phyloP scores from a whole-genome alignment of 2,797 vertebrate genomes.

The Lagodon rhomboides region DNA sequence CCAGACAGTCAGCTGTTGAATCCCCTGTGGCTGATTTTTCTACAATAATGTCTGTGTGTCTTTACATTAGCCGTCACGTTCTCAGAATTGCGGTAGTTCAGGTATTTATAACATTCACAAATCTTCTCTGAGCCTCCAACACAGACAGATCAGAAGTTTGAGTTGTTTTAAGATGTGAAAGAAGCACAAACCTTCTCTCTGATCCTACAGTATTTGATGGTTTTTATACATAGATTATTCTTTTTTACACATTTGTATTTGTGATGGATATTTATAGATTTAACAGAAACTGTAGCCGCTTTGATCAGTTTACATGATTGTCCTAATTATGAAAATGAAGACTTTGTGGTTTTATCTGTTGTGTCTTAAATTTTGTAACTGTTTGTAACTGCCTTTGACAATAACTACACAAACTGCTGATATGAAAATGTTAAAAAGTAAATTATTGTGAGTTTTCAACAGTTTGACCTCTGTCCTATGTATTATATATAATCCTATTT shows the following conservation, averaged over 20 bases:
- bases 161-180: neutral
- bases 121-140: neutral
- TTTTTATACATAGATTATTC: slow-evolving; percentile 26
- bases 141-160: neutral
- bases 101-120: slow-evolving; percentile 2
- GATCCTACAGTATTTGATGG: slow-evolving; percentile 21
- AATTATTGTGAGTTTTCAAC: slow-evolving; percentile 36
- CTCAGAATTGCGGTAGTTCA: slow-evolving; percentile 7
- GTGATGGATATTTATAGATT: slow-evolving; percentile 15
- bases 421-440: slow-evolving; percentile 47
- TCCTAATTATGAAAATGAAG: slow-evolving; percentile 27
- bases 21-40: slow-evolving; percentile 4
- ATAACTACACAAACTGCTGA: slow-evolving; percentile 29
- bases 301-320: slow-evolving; percentile 12
- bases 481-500: neutral
- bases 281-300: slow-evolving; percentile 8
- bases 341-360: slow-evolving; percentile 41
- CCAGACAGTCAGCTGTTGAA: neutral
- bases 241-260: slow-evolving; percentile 57
- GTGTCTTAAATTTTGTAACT: slow-evolving; percentile 66
- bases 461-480: neutral
- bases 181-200: slow-evolving; percentile 2
- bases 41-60: neutral
- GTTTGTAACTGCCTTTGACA: slow-evolving; percentile 60
- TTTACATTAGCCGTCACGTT: neutral